These are phyloP conservation scores for Samia ricini DNA, from an alignment of 1,140 invertebrate species.

Conservation along the genomic window DNA sequence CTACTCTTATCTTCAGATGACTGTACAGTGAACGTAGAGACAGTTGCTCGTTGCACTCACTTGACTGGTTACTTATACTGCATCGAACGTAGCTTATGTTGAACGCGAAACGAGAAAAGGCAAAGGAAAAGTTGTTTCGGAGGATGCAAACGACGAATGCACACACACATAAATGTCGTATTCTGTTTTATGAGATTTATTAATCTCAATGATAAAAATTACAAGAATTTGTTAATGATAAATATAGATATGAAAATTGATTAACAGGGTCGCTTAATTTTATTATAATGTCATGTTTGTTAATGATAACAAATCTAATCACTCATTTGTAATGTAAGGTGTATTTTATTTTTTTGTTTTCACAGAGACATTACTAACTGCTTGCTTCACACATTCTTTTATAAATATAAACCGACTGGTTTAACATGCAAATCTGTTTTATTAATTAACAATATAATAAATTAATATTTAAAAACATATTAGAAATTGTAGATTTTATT, in stretches of 20 bases:
- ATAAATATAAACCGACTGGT: too few relatives aligned
- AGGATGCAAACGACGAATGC: too few relatives aligned
- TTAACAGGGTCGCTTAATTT: conserved; percentile 2
- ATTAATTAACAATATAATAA: too few relatives aligned
- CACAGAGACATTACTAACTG: not conserved
- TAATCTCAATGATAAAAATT: conserved; percentile 18
- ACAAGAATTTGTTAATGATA: conserved; percentile 16
- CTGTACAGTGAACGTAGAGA: conserved; percentile 32
- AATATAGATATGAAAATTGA: not conserved
- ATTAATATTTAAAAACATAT: too few relatives aligned
- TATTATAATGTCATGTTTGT: not conserved
- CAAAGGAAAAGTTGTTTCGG: conserved; percentile 16
- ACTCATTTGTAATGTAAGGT: not conserved
- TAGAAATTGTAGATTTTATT: too few relatives aligned
- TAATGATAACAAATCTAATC: too few relatives aligned
- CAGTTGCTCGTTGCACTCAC: conserved; percentile 40
- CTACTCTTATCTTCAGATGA: conserved; percentile 61
- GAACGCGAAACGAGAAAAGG: conserved; percentile 6
- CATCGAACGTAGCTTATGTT: conserved; percentile 26
- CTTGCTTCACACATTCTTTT: too few relatives aligned
- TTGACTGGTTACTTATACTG: conserved; percentile 39
- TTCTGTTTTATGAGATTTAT: conserved; percentile 16
- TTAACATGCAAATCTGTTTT: too few relatives aligned
- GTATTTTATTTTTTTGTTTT: not conserved
- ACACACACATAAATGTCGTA: not conserved